Evolutionary conservation across 2,888 invertebrate genomes (phyloP).

Genomic region (Mesorhabditis belari): DNA sequence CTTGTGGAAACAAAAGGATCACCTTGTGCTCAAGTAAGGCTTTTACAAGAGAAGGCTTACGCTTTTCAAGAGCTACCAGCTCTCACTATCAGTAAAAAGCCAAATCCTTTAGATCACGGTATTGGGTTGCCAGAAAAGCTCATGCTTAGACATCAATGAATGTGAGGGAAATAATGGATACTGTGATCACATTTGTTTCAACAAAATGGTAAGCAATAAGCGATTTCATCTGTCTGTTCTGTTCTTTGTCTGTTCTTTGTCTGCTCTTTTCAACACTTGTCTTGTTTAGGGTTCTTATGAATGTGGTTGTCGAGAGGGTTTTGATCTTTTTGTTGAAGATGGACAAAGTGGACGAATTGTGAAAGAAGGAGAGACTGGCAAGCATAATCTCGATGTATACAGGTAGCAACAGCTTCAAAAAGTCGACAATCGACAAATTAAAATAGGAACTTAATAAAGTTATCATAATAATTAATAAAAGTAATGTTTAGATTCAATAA

Average conservation of each 20-base stretch:
- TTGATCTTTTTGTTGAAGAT: conserved; percentile 74
- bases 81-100: background rate
- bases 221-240: too few species aligned
- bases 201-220: conserved; percentile 13
- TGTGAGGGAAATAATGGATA: conserved; percentile 50
- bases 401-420: background rate
- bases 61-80: background rate
- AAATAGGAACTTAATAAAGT: conserved; percentile 56
- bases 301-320: conserved; percentile 64
- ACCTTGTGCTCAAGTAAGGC: conserved; percentile 34
- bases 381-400: conserved; percentile 9
- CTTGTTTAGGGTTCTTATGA: background rate
- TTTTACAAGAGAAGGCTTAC: background rate
- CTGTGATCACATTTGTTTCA: conserved; percentile 52
- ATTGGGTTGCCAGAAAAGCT: conserved; percentile 25
- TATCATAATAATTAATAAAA: background rate
- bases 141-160: conserved; percentile 48
- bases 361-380: conserved; percentile 77
- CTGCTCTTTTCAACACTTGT: too few species aligned
- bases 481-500: conserved; percentile 68
- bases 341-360: conserved; percentile 82
- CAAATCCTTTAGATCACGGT: conserved; percentile 13
- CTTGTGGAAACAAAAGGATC: conserved; percentile 30
- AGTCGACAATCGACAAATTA: background rate
- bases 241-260: too few species aligned